Evolutionary conservation across 2,113 vertebrate species (phyloP).

Genomic region (Sinosuthora webbiana): DNA sequence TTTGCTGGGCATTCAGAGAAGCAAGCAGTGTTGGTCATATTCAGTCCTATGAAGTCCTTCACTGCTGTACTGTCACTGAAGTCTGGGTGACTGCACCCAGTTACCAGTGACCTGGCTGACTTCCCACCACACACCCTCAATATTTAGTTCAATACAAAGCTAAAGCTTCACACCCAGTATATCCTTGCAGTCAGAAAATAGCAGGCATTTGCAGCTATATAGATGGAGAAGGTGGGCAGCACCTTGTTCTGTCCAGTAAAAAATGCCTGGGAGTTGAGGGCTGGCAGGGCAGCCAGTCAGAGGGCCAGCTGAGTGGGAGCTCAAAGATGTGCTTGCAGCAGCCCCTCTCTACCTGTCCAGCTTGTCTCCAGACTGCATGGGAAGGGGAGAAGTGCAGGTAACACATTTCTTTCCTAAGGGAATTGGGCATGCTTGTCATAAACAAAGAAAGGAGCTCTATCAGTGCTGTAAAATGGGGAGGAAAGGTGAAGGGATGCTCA

Average conservation of each 20-base stretch:
- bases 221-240: background rate
- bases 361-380: fast-evolving
- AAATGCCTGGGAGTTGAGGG: background rate
- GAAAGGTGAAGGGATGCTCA: background rate
- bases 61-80: background rate
- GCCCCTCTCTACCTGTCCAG: background rate
- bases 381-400: background rate
- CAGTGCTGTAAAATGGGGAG: background rate
- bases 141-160: background rate
- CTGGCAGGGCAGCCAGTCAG: background rate
- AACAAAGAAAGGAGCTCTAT: background rate
- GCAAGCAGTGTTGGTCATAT: background rate
- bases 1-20: background rate
- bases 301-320: background rate
- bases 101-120: background rate
- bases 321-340: background rate
- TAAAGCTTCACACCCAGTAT: background rate
- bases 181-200: background rate
- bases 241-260: background rate
- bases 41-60: background rate
- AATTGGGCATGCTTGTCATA: background rate
- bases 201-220: background rate
- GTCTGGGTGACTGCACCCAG: background rate
- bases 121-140: background rate
- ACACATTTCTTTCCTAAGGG: background rate